Evolutionary conservation across 2,113 vertebrate species (phyloP), one percentile per base, ranked within the genome.

Genomic region (Corythoichthys haematopterus): DNA sequence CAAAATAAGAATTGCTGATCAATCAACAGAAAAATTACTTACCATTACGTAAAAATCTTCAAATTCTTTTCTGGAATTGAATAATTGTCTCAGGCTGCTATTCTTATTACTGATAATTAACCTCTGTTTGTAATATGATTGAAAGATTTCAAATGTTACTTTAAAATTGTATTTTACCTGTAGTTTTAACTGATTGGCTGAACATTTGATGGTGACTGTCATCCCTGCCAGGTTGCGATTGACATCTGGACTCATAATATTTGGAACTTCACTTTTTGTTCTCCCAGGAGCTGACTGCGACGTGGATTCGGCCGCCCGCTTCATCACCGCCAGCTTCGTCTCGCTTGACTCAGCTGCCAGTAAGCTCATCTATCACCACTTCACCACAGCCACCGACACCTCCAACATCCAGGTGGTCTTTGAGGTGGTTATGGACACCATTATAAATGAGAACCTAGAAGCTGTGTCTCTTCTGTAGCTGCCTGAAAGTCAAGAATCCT

Each of bases 361-460:
- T 65, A 92, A 91, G 66, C 88, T 92, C 65, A 79, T 91, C 72
- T 92, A 91, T 80, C 88, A 92, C 64, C 91, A 93, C 81, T 93
- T 93, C 86, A 93, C 92, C 77, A 92, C 90, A 0, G 91, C 91
- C 0, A 93, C 91, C 0, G 92, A 92, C 90, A 92, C 90, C 55
- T 91, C 90, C 77, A 92, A 91, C 76, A 83, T 93, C 58, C 89
- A 93, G 84, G 84, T 92, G 0, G 90, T 93, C 57, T 92, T 92
- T 66, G 91, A 93, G 84, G 91, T 92, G n/a, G 92, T 93, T 1
- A 92, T 92, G 91, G 91, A 92, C 84, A 92, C 86, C 6, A 93
- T 92, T 55, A 87, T 92, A 77, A 91, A 80, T 59, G 91, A 92
- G 75, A 92, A 93, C 80, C 83, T 92, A 74, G 90, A 92, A 63